phyloP scores from a whole-genome alignment of 92 coral and sea anemone genomes.

The Palythoa caribaeorum region DNA sequence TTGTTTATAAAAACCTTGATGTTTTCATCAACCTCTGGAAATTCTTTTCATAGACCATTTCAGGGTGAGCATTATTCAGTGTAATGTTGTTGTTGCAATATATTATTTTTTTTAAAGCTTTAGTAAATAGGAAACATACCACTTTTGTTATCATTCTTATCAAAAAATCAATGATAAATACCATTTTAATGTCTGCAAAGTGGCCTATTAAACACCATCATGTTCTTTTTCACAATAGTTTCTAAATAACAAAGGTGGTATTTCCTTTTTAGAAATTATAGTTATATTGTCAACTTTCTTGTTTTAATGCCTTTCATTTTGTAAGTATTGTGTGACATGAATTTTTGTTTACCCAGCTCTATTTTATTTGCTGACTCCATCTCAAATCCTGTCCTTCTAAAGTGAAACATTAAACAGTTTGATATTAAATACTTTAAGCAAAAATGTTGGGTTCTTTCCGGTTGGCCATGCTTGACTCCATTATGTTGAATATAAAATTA shows the following conservation, averaged over 20 bases:
- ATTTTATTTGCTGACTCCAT: conserved; percentile 3
- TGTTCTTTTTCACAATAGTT: conserved; percentile 2
- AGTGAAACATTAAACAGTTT: conserved; percentile 2
- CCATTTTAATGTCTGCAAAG: conserved; percentile 4
- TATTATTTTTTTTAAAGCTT: background rate
- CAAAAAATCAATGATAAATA: background rate
- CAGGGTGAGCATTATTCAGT: conserved; percentile 6
- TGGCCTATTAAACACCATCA: conserved; percentile 1
- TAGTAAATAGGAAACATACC: background rate
- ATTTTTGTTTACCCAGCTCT: background rate
- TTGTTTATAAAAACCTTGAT: conserved; percentile 2
- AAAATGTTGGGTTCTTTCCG: conserved; percentile 1
- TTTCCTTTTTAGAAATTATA: conserved; percentile 1
- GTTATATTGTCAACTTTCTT: background rate
- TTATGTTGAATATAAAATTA: conserved; percentile 1
- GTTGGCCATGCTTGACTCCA: conserved; percentile 1
- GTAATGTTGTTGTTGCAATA: background rate
- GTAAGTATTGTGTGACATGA: background rate
- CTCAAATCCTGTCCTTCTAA: conserved; percentile 5
- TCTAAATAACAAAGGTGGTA: background rate
- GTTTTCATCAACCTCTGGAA: conserved; percentile 5
- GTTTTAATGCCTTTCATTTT: conserved; percentile 2
- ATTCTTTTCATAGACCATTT: conserved; percentile 2
- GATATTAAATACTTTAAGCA: background rate
- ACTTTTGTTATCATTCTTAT: conserved; percentile 2